Conservation (phyloP, 2,888 invertebrate species). For the Omphaloscelis lunosa region DNA sequence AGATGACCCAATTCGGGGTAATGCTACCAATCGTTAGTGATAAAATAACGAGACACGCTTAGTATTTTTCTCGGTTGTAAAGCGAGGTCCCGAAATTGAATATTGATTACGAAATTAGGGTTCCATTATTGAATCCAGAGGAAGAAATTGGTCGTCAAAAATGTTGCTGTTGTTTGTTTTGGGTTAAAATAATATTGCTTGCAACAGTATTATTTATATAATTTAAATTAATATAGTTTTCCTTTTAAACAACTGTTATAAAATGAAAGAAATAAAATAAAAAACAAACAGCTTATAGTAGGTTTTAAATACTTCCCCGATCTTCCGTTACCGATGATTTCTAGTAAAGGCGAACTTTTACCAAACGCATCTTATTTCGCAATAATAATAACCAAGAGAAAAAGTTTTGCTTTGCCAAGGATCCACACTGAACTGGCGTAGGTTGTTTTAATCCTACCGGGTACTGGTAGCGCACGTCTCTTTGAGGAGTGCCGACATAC, state of each 20-base stretch:
- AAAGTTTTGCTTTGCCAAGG: neutral
- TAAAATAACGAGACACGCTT: neutral
- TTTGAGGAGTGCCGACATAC: slow-evolving; percentile 21
- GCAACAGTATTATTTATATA: neutral
- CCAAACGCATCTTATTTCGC: neutral
- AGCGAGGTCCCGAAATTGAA: neutral
- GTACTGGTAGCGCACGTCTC: slow-evolving; percentile 16
- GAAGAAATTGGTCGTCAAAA: neutral
- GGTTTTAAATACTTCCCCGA: neutral
- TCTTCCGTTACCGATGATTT: neutral
- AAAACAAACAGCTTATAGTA: neutral
- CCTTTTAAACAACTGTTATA: neutral
- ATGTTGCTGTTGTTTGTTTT: neutral
- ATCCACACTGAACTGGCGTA: neutral
- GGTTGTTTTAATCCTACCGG: slow-evolving; percentile 11
- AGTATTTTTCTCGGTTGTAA: neutral
- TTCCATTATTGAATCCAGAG: neutral
- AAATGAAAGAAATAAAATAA: neutral
- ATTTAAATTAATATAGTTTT: neutral
- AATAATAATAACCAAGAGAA: slow-evolving; percentile 12
- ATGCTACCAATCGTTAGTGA: neutral
- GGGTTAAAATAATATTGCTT: too few species aligned
- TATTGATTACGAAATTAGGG: neutral
- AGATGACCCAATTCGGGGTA: too few species aligned
- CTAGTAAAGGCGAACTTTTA: neutral